Percentiles rank a stretch among this genome's conserved stretches.
These are phyloP conservation scores for Urocyon cinereoargenteus DNA, from an alignment of 2,797 vertebrate species.

Conservation along the genomic window DNA sequence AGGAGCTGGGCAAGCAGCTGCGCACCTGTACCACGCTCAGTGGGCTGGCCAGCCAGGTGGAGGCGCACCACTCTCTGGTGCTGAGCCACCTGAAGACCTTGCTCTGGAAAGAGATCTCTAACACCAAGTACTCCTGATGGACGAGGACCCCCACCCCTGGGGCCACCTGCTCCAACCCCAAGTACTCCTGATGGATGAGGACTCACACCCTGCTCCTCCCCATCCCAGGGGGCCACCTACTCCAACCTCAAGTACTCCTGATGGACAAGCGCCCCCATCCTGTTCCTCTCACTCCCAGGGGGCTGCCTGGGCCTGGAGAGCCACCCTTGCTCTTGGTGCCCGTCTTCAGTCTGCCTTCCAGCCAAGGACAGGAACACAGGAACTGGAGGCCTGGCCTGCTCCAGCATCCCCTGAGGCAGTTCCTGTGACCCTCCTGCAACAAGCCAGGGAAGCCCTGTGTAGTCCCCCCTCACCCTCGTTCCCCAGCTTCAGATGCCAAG, in stretches of 20 bases:
- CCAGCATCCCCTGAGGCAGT: not conserved
- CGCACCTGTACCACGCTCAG: constrained; percentile 96
- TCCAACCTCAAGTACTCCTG: constrained; percentile 95
- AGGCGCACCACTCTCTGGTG: constrained; percentile 97
- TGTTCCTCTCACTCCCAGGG: too few relatives aligned
- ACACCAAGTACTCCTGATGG: constrained; percentile 95
- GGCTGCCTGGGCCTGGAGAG: too few relatives aligned
- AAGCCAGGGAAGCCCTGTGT: not conserved
- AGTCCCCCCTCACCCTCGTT: too few relatives aligned
- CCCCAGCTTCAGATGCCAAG: not conserved
- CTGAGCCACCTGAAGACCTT: constrained; percentile 98
- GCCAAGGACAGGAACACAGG: not conserved
- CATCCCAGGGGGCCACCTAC: constrained; percentile 90
- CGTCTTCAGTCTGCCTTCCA: fast-evolving
- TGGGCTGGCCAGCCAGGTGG: constrained; percentile 97
- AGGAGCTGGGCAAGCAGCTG: constrained; percentile 95
- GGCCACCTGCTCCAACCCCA: too few relatives aligned
- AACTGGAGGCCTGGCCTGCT: not conserved
- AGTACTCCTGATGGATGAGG: too few relatives aligned
- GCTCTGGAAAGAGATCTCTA: constrained; percentile 97
- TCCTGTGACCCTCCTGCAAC: not conserved
- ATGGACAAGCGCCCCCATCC: too few relatives aligned
- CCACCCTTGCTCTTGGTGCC: too few relatives aligned
- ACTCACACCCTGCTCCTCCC: too few relatives aligned
- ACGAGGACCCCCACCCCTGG: too few relatives aligned